Evolutionary conservation across 1,140 invertebrate genomes (phyloP).

Genomic region (Drosophila ercepeae): DNA sequence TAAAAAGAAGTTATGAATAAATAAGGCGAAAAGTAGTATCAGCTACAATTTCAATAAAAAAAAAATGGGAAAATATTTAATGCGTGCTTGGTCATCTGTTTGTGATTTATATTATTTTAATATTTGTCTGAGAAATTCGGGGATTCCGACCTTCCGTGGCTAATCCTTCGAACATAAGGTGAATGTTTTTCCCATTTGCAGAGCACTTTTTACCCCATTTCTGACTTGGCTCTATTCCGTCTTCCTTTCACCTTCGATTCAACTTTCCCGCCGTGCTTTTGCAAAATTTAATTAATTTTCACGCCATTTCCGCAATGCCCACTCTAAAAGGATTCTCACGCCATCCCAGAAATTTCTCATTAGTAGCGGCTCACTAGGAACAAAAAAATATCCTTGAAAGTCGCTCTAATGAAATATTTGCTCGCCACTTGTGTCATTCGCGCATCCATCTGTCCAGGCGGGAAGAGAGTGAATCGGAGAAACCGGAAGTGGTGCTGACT

Average conservation of each 20-base stretch:
- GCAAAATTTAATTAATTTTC: slow-evolving; percentile 82
- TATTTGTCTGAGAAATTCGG: slow-evolving; percentile 55
- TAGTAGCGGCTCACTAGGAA: slow-evolving; percentile 62
- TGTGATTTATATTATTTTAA: slow-evolving; percentile 79
- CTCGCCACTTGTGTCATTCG: slow-evolving; percentile 78
- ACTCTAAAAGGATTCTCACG: slow-evolving; percentile 70
- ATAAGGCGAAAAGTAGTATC: slow-evolving; percentile 75
- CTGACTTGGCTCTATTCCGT: slow-evolving; percentile 30
- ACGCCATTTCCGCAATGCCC: slow-evolving; percentile 62
- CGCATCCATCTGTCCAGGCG: slow-evolving; percentile 59
- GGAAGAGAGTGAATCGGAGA: neutral
- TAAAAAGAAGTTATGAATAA: slow-evolving; percentile 82
- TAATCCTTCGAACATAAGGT: slow-evolving; percentile 45
- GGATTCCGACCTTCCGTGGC: too few relatives aligned
- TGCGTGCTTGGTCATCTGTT: slow-evolving; percentile 68
- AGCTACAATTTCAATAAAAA: slow-evolving; percentile 37
- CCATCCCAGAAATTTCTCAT: slow-evolving; percentile 75
- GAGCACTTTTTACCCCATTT: slow-evolving; percentile 56
- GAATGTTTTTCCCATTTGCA: slow-evolving; percentile 55
- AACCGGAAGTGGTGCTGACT: slow-evolving; percentile 54
- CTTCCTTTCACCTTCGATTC: slow-evolving; percentile 6
- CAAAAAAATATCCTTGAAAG: slow-evolving; percentile 60
- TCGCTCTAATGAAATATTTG: slow-evolving; percentile 82
- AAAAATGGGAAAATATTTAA: slow-evolving; percentile 37
- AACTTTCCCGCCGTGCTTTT: slow-evolving; percentile 18